phyloP scores from a whole-genome alignment of 1,140 invertebrate genomes.

The Vanessa atalanta region DNA sequence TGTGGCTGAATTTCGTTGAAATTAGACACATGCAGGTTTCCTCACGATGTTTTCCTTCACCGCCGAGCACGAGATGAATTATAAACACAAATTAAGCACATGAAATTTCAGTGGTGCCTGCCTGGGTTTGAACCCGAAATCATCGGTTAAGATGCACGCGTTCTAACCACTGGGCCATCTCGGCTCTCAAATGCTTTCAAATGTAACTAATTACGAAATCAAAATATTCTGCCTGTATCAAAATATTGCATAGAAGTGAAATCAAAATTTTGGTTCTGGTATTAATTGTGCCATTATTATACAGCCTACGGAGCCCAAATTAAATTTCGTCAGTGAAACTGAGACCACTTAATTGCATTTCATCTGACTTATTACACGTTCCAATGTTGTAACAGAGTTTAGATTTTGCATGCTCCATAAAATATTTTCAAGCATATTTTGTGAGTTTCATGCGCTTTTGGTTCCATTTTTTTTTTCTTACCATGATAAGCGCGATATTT shows the following conservation, averaged over 20 bases:
- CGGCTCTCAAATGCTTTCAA: too few relatives aligned
- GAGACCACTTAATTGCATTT: slow-evolving; percentile 33
- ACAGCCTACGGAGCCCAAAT: slow-evolving; percentile 22
- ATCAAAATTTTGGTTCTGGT: slow-evolving; percentile 21
- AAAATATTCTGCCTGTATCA: not conserved
- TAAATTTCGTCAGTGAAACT: slow-evolving; percentile 27
- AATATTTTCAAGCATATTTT: not conserved
- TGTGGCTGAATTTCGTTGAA: too few relatives aligned
- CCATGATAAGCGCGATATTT: not conserved
- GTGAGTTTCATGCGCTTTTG: not conserved
- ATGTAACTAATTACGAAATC: not conserved
- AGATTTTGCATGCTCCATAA: not conserved
- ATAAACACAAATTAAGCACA: too few relatives aligned
- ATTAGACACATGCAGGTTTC: too few relatives aligned
- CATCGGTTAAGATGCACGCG: too few relatives aligned
- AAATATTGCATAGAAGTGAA: slow-evolving; percentile 9
- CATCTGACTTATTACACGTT: slow-evolving; percentile 25
- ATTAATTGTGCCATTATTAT: slow-evolving; percentile 31
- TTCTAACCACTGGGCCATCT: too few relatives aligned
- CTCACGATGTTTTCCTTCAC: too few relatives aligned
- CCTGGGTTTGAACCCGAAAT: too few relatives aligned
- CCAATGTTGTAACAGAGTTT: slow-evolving; percentile 26
- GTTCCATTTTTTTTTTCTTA: not conserved
- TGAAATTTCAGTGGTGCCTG: too few relatives aligned
- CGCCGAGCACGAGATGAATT: too few relatives aligned